Evolutionary conservation across 2,113 vertebrate genomes (phyloP).

Genomic region (Thermophis baileyi): DNA sequence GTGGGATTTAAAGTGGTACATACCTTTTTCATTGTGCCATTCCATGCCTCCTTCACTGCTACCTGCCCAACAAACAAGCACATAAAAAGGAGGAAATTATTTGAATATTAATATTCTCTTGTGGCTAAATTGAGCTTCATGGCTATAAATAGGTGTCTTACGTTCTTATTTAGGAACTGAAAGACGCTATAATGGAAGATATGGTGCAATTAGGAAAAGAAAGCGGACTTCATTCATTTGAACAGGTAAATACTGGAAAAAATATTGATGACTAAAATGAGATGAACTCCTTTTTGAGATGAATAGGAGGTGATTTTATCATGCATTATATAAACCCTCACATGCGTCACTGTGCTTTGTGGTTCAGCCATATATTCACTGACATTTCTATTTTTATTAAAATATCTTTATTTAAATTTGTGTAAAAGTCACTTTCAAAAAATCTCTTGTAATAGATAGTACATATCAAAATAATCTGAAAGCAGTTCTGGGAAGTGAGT

Average conservation of each 20-base stretch:
- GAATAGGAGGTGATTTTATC: neutral
- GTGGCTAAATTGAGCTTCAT: neutral
- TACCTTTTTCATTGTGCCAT: neutral
- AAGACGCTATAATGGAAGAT: slow-evolving; percentile 91
- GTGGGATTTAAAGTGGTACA: neutral
- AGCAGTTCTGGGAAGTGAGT: slow-evolving; percentile 31
- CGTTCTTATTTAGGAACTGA: slow-evolving; percentile 76
- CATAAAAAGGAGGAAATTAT: neutral
- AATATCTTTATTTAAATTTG: neutral
- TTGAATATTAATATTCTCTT: slow-evolving; percentile 13
- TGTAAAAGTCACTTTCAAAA: neutral
- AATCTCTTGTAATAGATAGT: neutral
- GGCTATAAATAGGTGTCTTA: slow-evolving; percentile 12
- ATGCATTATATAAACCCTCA: neutral
- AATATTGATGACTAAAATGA: neutral
- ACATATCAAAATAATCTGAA: neutral
- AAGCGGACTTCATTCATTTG: slow-evolving; percentile 93
- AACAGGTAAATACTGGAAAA: slow-evolving; percentile 78
- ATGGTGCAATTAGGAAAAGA: slow-evolving; percentile 89
- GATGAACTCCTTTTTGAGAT: neutral
- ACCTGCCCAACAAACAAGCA: neutral
- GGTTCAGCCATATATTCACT: neutral
- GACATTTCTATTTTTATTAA: neutral
- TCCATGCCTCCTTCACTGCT: neutral
- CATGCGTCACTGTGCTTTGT: neutral